phyloP scores from a whole-genome alignment of 2,797 vertebrate species.

The Nannoperca australis region DNA sequence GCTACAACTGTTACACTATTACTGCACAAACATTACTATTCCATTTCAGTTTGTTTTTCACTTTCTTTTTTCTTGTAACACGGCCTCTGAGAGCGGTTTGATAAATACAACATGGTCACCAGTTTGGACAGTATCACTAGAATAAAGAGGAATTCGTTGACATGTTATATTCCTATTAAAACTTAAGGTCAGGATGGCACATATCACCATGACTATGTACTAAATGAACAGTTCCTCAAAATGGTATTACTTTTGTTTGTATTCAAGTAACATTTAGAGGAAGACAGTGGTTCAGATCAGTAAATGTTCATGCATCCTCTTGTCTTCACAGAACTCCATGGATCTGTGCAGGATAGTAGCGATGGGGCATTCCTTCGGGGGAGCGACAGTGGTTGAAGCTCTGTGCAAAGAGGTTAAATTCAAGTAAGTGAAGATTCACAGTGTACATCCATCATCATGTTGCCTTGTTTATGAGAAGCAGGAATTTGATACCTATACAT shows the following conservation, averaged over 20 bases:
- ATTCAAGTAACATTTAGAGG: too few relatives aligned
- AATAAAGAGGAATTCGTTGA: background rate
- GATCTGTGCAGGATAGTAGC: slow-evolving; percentile 89
- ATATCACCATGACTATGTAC: background rate
- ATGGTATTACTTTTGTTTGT: background rate
- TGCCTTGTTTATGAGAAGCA: background rate
- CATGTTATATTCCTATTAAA: background rate
- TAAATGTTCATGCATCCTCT: background rate
- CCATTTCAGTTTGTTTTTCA: background rate
- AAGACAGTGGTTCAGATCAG: background rate
- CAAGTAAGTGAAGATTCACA: slow-evolving; percentile 83
- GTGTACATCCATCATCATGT: background rate
- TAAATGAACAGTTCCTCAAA: background rate
- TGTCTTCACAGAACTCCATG: slow-evolving; percentile 87
- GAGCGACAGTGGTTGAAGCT: slow-evolving; percentile 91
- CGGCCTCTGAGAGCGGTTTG: background rate
- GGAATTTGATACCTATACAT: background rate
- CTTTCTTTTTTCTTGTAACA: too few relatives aligned
- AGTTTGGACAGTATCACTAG: too few relatives aligned
- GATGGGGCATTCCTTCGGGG: slow-evolving; percentile 97
- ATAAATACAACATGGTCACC: background rate
- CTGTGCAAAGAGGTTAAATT: slow-evolving; percentile 93
- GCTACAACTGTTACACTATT: too few relatives aligned
- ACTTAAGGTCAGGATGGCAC: background rate
- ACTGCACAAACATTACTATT: background rate